phyloP scores from a whole-genome alignment of 2,888 invertebrate genomes.

The Lamproptera curius region DNA sequence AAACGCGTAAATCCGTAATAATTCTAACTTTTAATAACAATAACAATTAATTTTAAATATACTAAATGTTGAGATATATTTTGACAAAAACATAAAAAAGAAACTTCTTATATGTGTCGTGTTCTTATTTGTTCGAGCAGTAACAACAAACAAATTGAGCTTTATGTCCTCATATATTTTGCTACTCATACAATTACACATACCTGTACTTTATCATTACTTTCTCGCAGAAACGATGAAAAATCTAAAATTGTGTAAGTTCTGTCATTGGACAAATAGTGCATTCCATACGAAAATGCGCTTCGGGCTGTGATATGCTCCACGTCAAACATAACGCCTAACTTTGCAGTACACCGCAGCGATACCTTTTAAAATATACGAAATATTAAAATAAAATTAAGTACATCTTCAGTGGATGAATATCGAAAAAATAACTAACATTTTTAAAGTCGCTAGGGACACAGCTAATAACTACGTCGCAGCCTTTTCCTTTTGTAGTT shows the following conservation, averaged over 20 bases:
- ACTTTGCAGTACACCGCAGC: conserved; percentile 20
- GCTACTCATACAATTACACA: no score
- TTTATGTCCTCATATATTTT: no score
- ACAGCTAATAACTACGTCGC: conserved; percentile 42
- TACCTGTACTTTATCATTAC: conserved; percentile 24
- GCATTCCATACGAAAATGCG: conserved; percentile 27
- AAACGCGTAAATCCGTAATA: no score
- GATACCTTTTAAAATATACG: conserved; percentile 21
- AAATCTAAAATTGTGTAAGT: conserved; percentile 24
- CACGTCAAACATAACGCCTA: conserved; percentile 23
- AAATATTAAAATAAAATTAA: no score
- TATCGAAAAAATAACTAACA: conserved; percentile 42
- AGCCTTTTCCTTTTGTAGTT: conserved; percentile 42
- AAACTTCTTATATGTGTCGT: no score
- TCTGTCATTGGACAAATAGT: conserved; percentile 19
- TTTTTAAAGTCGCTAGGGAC: conserved; percentile 40
- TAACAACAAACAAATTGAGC: no score
- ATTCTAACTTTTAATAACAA: no score
- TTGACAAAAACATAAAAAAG: no score
- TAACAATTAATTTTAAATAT: no score
- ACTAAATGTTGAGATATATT: no score
- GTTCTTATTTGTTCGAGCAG: no score
- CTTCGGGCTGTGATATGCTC: conserved; percentile 23
- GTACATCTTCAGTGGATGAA: no score
- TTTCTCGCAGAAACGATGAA: conserved; percentile 19